Conservation (phyloP, 2,888 invertebrate genomes). For the Cosmia trapezina region DNA sequence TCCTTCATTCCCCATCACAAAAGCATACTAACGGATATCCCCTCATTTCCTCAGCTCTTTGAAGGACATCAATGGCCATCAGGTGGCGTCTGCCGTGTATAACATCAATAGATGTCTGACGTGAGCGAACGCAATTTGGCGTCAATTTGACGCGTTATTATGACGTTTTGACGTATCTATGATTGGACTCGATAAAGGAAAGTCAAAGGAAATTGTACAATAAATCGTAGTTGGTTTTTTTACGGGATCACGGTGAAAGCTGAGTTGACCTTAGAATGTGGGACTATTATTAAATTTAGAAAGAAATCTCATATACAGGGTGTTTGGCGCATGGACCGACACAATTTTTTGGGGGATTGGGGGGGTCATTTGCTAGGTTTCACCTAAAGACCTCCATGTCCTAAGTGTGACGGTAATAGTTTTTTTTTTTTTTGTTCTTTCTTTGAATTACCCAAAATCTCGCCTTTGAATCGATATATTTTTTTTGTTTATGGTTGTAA, state of each 20-base stretch:
- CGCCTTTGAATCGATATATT: too few species aligned
- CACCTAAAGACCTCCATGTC: too few species aligned
- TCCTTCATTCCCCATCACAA: constrained; percentile 17
- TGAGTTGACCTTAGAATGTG: neutral
- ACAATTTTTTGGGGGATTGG: too few species aligned
- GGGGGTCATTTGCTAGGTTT: too few species aligned
- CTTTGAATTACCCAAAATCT: too few species aligned
- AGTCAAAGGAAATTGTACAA: constrained; percentile 20
- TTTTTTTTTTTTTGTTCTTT: too few species aligned
- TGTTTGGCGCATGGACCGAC: too few species aligned
- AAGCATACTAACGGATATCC: constrained; percentile 55
- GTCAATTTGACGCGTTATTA: constrained; percentile 59
- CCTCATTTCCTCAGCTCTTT: constrained; percentile 60
- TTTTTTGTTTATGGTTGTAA: too few species aligned
- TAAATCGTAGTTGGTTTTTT: constrained; percentile 17
- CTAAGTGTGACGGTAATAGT: too few species aligned
- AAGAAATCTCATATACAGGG: too few species aligned
- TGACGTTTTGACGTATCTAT: constrained; percentile 50
- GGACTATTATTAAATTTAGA: neutral
- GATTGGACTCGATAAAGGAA: constrained; percentile 27
- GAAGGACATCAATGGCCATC: constrained; percentile 43
- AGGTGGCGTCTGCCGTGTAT: constrained; percentile 16
- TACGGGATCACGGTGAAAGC: neutral
- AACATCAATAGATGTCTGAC: constrained; percentile 47
- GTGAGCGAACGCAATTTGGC: constrained; percentile 54